Percentiles rank a stretch among this genome's conserved stretches.
Evolutionary conservation across 2,888 invertebrate species (phyloP).

Genomic region (Eupithecia dodoneata): DNA sequence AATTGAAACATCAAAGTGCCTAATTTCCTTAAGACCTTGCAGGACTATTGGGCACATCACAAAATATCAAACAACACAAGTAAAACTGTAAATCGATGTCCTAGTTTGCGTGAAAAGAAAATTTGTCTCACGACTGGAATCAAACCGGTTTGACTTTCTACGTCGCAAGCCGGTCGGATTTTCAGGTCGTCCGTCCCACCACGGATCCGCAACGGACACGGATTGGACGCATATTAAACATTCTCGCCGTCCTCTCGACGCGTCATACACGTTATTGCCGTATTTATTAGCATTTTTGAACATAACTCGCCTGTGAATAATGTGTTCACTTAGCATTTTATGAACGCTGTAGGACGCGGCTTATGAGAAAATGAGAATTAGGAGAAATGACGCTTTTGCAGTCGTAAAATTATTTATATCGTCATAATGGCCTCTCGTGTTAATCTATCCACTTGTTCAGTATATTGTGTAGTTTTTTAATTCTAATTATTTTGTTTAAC

Average conservation of each 20-base stretch:
- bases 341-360: background rate
- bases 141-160: background rate
- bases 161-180: background rate
- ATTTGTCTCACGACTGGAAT: background rate
- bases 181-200: background rate
- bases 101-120: too few species aligned
- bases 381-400: background rate
- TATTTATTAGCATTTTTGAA: constrained; percentile 6
- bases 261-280: background rate
- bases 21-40: too few species aligned
- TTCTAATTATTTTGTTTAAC: background rate
- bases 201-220: background rate
- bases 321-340: background rate
- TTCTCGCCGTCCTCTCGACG: background rate
- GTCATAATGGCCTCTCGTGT: background rate
- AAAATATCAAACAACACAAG: too few species aligned
- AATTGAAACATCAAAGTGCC: too few species aligned
- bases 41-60: too few species aligned
- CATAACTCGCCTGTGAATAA: background rate
- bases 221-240: background rate
- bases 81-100: too few species aligned
- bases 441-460: background rate
- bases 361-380: background rate
- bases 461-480: background rate
- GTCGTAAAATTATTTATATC: background rate